Conservation (phyloP, 2,113 vertebrate genomes). For the Canis aureus region DNA sequence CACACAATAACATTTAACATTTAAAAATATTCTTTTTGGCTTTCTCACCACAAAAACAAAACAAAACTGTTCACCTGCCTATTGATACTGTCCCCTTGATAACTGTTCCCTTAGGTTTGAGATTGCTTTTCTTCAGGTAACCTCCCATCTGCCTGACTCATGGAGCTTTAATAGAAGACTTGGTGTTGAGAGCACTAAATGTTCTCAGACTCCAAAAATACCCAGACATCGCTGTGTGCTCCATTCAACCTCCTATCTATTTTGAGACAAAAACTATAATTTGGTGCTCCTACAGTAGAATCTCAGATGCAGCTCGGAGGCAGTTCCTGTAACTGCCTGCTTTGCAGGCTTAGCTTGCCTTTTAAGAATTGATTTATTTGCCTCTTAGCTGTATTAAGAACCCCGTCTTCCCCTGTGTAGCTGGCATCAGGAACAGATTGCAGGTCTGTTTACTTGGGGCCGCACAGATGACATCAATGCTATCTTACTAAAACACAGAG, state of each 20-base stretch:
- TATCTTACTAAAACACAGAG: conserved; percentile 73
- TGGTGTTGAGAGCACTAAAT: conserved; percentile 83
- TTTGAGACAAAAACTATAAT: conserved; percentile 87
- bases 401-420: conserved; percentile 14
- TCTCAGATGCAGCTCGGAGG: conserved; percentile 78
- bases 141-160: conserved; percentile 81
- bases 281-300: conserved; percentile 84
- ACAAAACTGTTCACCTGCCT: neutral
- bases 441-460: conserved; percentile 71
- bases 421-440: conserved; percentile 35
- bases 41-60: neutral
- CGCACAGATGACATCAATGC: conserved; percentile 67
- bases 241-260: conserved; percentile 84
- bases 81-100: neutral
- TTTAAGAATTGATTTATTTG: conserved; percentile 83
- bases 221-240: conserved; percentile 79
- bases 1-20: neutral
- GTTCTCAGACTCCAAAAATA: conserved; percentile 87
- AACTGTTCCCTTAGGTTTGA: conserved; percentile 49
- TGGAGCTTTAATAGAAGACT: conserved; percentile 80
- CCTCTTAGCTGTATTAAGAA: conserved; percentile 78
- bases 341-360: conserved; percentile 78
- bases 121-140: conserved; percentile 68
- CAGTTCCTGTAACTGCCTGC: conserved; percentile 84
- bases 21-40: conserved; percentile 63